Evolutionary conservation across 2,797 vertebrate genomes (phyloP), one percentile per base, ranked within the genome.

Genomic region (Sarcophilus harrisii): DNA sequence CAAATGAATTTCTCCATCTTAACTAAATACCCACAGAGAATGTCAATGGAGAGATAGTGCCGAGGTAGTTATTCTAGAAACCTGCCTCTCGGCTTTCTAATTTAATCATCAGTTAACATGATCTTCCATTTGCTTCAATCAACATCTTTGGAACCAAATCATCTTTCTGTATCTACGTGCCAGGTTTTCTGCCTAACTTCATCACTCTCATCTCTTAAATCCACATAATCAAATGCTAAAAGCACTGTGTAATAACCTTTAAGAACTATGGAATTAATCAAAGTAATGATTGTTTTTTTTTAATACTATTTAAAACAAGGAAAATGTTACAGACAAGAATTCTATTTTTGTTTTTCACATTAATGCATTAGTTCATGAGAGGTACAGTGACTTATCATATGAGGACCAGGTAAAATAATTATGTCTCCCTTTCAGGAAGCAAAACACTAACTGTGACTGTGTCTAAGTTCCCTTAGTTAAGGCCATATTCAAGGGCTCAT

Each of bases 261-360:
- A 96, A 96, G 58, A 94, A 57, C 90, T 4, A 58, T 91, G 66
- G 91, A 93, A 87, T 90, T 95, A 95, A 73, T 94, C 10, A 16
- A 96, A 57, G 13, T 28, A 4, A 62, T 18, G 57, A n/a, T 45
- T 92, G 55, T 59, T 55, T 95, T 55, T 95, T 91, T 89, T 93
- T 87, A 90, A 59, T 73, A 29, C 32, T 29, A 55, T 18, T 91
- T 73, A 57, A 94, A 96, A 91, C 38, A 21, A 95, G 93, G 94
- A 55, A 45, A 8, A 13, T 92, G 73, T 92, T 95, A 95, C 54
- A 91, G 93, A 13, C 5, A 92, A 95, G 66, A 1, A 0, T 0
- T 27, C 8, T 54, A 90, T 60, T 95, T 30, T 52, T 95, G 95
- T 92, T 3, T 66, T 93, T 92, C 92, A 57, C 91, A 1, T 45